These are phyloP conservation scores for Ctenicera cuprea DNA, from an alignment of 2,888 invertebrate genomes.

Conservation along the genomic window DNA sequence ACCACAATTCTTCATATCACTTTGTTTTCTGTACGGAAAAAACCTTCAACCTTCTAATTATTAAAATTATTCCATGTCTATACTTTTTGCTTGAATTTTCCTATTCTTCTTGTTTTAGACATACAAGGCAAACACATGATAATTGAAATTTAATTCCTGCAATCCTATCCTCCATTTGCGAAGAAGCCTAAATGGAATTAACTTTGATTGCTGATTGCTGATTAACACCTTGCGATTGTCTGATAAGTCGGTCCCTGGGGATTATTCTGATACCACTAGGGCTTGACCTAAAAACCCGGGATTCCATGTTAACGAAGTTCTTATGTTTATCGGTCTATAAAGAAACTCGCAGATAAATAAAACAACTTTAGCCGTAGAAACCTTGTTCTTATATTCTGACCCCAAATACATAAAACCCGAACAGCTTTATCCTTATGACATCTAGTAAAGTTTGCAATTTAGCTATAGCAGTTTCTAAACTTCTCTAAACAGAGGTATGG, in stretches of 20 bases:
- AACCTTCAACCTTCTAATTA: no score
- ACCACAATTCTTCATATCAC: no score
- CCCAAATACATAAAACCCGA: background rate
- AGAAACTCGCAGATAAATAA: background rate
- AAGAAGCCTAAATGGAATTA: background rate
- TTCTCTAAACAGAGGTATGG: background rate
- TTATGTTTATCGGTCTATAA: constrained; percentile 1
- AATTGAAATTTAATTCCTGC: no score
- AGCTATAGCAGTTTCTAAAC: background rate
- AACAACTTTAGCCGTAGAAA: background rate
- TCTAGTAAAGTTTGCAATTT: constrained; percentile 1
- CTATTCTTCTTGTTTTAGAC: no score
- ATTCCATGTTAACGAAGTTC: background rate
- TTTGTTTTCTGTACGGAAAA: no score
- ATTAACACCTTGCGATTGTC: background rate
- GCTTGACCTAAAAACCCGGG: background rate
- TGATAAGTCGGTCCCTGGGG: background rate
- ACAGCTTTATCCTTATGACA: constrained; percentile 8
- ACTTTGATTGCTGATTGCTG: constrained; percentile 14
- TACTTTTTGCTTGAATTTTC: no score
- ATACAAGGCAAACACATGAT: no score
- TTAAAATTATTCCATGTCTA: no score
- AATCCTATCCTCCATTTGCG: no score
- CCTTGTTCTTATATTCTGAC: background rate
- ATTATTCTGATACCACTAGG: background rate